A percentile compares a stretch with the other conserved stretches of the same genome.
Evolutionary conservation across 2,113 vertebrate genomes (phyloP).

Genomic region (Paraplagusia blochii): DNA sequence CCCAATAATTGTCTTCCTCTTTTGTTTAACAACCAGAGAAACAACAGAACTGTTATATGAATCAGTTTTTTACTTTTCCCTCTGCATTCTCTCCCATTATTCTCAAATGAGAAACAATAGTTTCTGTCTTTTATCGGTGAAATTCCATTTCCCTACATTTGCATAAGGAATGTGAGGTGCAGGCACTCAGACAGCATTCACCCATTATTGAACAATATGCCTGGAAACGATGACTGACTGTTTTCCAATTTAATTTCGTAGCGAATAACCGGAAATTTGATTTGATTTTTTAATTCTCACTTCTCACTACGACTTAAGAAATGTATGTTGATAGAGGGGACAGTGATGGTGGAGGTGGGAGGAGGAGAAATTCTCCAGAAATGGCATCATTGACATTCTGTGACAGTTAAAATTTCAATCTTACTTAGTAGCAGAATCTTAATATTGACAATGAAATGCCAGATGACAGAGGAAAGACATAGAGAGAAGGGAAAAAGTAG

Average conservation of each 20-base stretch:
- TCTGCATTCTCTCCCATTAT: conserved; percentile 30
- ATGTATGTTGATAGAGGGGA: background rate
- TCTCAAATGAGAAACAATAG: conserved; percentile 61
- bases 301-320: conserved; percentile 33
- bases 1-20: conserved; percentile 40
- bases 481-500: background rate
- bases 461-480: conserved; percentile 48
- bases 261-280: conserved; percentile 74
- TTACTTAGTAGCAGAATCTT: conserved; percentile 48
- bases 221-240: conserved; percentile 60
- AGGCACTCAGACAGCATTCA: conserved; percentile 57
- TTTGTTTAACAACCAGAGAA: conserved; percentile 29
- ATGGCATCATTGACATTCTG: conserved; percentile 70
- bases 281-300: conserved; percentile 64
- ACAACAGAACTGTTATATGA: background rate
- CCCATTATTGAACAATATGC: conserved; percentile 73
- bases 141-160: conserved; percentile 69
- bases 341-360: conserved; percentile 55
- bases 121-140: conserved; percentile 67
- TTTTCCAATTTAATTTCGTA: conserved; percentile 77
- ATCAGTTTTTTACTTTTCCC: conserved; percentile 32
- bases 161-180: conserved; percentile 62
- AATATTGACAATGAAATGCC: conserved; percentile 61
- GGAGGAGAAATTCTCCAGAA: conserved; percentile 5
- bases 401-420: conserved; percentile 75